A percentile compares a stretch with the other conserved stretches of the same genome.
These are phyloP conservation scores for Chloebia gouldiae DNA, from an alignment of 2,113 vertebrate species.

Conservation along the genomic window DNA sequence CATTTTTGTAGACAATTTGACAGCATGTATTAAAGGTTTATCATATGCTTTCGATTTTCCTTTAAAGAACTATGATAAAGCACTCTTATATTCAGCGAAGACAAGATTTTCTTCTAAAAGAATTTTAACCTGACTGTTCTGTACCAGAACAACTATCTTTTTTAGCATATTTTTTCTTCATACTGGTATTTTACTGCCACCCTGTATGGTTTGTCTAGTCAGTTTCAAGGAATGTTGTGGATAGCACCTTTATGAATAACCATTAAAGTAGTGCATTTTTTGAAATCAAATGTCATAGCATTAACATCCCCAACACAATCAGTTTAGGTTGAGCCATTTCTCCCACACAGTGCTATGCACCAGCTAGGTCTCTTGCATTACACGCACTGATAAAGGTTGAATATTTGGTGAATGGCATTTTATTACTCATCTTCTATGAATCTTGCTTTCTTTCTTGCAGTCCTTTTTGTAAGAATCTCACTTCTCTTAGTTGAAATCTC, in stretches of 20 bases:
- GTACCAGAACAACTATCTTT: neutral
- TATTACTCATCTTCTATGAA: conserved; percentile 7
- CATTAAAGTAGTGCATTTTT: neutral
- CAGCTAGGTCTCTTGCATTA: neutral
- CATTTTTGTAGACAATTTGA: conserved; percentile 62
- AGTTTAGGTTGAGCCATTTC: neutral
- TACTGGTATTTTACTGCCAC: neutral
- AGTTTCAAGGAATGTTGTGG: neutral
- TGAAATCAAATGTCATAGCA: neutral
- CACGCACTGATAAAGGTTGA: neutral
- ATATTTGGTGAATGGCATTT: conserved; percentile 1
- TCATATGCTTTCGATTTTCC: conserved; percentile 34
- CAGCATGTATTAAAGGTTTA: conserved; percentile 61
- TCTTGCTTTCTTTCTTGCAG: neutral
- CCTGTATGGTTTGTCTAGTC: neutral
- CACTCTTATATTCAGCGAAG: neutral
- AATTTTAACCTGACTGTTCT: neutral
- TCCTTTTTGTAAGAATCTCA: neutral
- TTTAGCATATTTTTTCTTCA: neutral
- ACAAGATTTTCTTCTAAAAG: neutral
- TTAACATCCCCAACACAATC: neutral
- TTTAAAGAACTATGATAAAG: conserved; percentile 18
- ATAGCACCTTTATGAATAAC: neutral
- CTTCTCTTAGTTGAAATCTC: neutral
- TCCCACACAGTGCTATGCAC: neutral